Percentiles rank a stretch among this genome's conserved stretches.
phyloP scores from a whole-genome alignment of 1,140 invertebrate genomes.

The Sitophilus oryzae region DNA sequence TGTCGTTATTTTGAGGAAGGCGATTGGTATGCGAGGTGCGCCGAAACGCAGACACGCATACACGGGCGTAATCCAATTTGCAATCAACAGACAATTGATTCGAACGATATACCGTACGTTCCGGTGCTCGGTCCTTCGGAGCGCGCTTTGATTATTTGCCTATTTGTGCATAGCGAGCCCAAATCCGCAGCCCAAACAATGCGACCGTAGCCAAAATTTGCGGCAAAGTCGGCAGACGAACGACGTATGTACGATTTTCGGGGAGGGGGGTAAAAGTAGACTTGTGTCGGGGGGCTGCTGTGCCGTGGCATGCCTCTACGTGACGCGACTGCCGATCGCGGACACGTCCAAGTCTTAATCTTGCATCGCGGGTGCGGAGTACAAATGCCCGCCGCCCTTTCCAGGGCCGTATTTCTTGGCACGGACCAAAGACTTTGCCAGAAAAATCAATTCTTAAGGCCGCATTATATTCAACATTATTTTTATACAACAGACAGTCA shows the following conservation, averaged over 20 bases:
- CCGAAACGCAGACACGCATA: not conserved
- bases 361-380: constrained; percentile 34
- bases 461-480: too few species aligned
- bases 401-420: constrained; percentile 20
- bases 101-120: not conserved
- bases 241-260: not conserved
- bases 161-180: constrained; percentile 3
- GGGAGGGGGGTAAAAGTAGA: constrained; percentile 39
- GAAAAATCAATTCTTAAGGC: too few species aligned
- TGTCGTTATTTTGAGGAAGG: too few species aligned
- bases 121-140: not conserved
- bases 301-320: constrained; percentile 34
- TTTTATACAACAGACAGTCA: too few species aligned
- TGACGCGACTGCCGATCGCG: constrained; percentile 35
- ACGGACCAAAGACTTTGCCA: too few species aligned
- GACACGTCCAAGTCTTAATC: constrained; percentile 42
- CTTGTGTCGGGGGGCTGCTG: constrained; percentile 36
- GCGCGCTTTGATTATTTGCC: not conserved
- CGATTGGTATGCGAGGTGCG: not conserved
- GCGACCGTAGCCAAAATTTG: not conserved
- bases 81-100: not conserved
- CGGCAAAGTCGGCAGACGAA: constrained; percentile 1
- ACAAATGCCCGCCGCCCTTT: constrained; percentile 32
- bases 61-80: not conserved
- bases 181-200: not conserved